A percentile compares a stretch with the other conserved stretches of the same genome.
These are phyloP conservation scores for Anguilla anguilla DNA, from an alignment of 2,797 vertebrate genomes.

Conservation along the genomic window DNA sequence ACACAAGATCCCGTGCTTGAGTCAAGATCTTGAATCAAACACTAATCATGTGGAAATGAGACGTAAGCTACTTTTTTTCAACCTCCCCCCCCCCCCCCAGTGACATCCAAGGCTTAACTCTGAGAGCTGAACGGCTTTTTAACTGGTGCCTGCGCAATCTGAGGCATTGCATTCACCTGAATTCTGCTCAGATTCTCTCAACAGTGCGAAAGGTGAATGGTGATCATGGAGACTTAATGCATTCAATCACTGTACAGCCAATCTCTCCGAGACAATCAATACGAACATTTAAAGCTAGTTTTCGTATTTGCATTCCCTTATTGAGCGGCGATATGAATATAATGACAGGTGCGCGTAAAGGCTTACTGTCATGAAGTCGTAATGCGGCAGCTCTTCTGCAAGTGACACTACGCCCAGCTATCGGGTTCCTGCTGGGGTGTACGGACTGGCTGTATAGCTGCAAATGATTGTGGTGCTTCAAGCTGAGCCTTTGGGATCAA, in stretches of 20 bases:
- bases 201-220: neutral
- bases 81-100: neutral
- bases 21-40: neutral
- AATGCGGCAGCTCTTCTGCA: neutral
- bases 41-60: neutral
- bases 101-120: neutral
- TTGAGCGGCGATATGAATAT: neutral
- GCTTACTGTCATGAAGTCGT: neutral
- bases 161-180: neutral
- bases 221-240: neutral
- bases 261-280: neutral
- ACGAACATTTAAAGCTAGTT: neutral
- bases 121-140: neutral
- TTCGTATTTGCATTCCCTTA: neutral
- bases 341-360: neutral
- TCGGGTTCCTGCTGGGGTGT: slow-evolving; percentile 29
- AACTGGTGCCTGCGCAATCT: neutral
- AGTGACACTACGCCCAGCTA: slow-evolving; percentile 9
- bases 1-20: neutral
- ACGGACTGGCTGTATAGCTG: slow-evolving; percentile 29
- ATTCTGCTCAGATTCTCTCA: neutral
- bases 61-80: neutral
- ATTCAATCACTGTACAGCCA: neutral
- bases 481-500: slow-evolving; percentile 65
- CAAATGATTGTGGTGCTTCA: slow-evolving; percentile 63